Evolutionary conservation across 2,888 invertebrate genomes (phyloP).

Genomic region (Thymelicus acteon): DNA sequence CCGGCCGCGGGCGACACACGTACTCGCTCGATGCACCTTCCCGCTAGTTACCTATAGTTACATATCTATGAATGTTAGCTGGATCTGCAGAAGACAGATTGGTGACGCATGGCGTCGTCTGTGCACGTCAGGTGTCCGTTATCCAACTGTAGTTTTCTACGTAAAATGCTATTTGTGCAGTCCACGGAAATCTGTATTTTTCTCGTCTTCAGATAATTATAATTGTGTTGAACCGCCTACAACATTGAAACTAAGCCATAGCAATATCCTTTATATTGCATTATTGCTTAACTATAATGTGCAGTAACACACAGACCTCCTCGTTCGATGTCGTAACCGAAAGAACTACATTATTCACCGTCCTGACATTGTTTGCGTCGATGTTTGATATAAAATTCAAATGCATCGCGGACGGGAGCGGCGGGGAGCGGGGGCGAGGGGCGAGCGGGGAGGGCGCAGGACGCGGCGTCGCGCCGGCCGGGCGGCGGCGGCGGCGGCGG

Average conservation of each 20-base stretch:
- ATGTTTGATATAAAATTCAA: constrained; percentile 25
- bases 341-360: constrained; percentile 19
- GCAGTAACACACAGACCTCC: neutral
- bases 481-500: constrained; percentile 32
- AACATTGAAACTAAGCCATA: no score
- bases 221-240: no score
- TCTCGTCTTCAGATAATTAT: no score
- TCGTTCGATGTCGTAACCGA: neutral
- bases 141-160: no score
- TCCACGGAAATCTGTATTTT: no score
- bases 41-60: neutral
- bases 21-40: constrained; percentile 1
- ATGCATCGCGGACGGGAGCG: constrained; percentile 27
- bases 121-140: no score
- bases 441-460: constrained; percentile 26
- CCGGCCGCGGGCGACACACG: constrained; percentile 1
- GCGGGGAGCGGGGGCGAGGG: neutral
- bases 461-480: constrained; percentile 26
- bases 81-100: no score
- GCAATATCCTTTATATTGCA: no score
- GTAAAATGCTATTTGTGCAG: no score
- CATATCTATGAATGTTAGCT: no score
- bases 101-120: no score
- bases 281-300: no score
- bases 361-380: constrained; percentile 20